Base-by-base conservation (phyloP, 2,888 invertebrate species). In the Oscheius myriophilus region DNA sequence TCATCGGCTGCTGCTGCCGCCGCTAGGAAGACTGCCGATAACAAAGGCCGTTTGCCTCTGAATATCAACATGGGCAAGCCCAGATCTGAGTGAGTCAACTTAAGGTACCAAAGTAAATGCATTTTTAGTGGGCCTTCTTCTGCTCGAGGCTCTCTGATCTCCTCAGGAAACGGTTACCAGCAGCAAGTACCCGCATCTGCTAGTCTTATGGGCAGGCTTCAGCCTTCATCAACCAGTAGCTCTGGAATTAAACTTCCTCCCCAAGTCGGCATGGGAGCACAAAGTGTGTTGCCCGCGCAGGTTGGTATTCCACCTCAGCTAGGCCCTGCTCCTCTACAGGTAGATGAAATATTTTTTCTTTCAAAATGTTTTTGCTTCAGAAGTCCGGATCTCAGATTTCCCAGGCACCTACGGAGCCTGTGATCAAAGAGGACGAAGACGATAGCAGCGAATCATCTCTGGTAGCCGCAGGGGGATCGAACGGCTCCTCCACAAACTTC, bases 371-470 rank as follows among this genome's bases (percentile, higher is more conserved):
- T 16, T 62, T 52, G n/a, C n/a, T 78, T 61, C 67, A 83, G 73
- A 83, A 83, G 54, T 79, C 78, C 7, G 79, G 78, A 25, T 81
- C 80, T 9, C 78, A 78, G 55, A 82, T 86, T 25, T 84, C 83
- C 9, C 86, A 86, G 57, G 81, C 86, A 12, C 86, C 86, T 1
- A 78, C 77, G 0, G 84, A 86, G 65, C 85, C 86, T 7, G 78
- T 79, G 16, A 86, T 86, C 63, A 76, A 78, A 59, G 86, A 86
- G 54, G 86, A 86, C 45, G 84, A 83, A 9, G 83, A 85, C 58
- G 85, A 84, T 69, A 76, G 55, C 52, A 76, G 73, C 51, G 80
- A 79, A 59, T 66, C 73, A 25, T 70, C 71, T 12, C 25, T 51
- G 42, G 42, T 49, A n/a, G 67, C 58, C 26, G 67, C 70, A 43